Base-by-base conservation (phyloP, 2,888 invertebrate genomes). In the Synanthedon formicaeformis region DNA sequence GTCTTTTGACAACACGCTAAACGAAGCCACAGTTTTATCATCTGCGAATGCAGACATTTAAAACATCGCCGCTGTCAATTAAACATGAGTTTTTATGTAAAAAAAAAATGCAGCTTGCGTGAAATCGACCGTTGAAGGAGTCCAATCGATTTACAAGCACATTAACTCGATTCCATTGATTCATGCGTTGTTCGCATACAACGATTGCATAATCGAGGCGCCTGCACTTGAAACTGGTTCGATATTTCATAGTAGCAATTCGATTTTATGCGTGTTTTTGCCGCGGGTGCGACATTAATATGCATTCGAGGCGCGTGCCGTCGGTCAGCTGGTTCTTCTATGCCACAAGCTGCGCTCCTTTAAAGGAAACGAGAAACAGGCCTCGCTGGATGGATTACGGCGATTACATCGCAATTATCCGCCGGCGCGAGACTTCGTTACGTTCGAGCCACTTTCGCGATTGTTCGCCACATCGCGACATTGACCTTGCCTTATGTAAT, bases 341-440 rank as follows among this genome's bases (percentile, higher is more conserved):
- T 79, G 79, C 69, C 75, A 69, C 85, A 83, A 84, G 86, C 85
- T 85, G 86, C 80, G 71, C 70, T 67, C 84, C 86, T 72, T 85
- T 81, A 73, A 87, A 73, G 85, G 85, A 81, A 85, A 83, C 83
- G 69, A 69, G 81, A 63, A 75, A 54, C 59, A 54, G 51, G 54
- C 50, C 53, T 52, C 54, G 50, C 56, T 69, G 80, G 84, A 81
- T 80, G 84, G 81, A 86, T 85, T 86, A 85, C 85, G 76, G 53
- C 78, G 81, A 85, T 87, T 86, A 85, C 83, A 79, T 79, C 75
- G 84, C 83, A 83, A 85, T 85, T 84, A 84, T 81, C 75, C 75
- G 75, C 62, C 69, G 74, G 71, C 67, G 70, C 65, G 67, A 63
- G 67, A 67, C 71, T 66, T 73, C 77, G 72, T 73, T 74, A 75